These are phyloP conservation scores for Charadrius vociferus DNA, from an alignment of 2,113 vertebrate genomes.

Conservation along the genomic window DNA sequence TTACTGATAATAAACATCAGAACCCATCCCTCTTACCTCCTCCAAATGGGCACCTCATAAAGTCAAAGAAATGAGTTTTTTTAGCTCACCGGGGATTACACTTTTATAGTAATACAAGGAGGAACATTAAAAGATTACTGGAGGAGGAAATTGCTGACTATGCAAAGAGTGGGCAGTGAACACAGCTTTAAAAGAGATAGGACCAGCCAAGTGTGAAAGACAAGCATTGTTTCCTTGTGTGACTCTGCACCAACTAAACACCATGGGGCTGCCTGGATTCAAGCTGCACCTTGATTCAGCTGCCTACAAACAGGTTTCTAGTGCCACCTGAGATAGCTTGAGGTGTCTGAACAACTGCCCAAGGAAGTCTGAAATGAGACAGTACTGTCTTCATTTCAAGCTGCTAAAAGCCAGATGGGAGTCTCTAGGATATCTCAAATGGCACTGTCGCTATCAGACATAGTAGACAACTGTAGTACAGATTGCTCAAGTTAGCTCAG, in stretches of 20 bases:
- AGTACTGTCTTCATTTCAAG: neutral
- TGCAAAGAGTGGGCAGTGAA: neutral
- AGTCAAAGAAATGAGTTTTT: neutral
- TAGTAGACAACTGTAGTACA: neutral
- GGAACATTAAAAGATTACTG: neutral
- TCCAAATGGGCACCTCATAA: neutral
- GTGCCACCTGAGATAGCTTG: neutral
- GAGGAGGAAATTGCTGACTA: conserved; percentile 19
- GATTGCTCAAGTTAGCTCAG: neutral
- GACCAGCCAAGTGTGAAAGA: conserved; percentile 8
- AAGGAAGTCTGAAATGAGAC: neutral
- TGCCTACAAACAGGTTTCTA: neutral
- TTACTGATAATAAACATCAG: neutral
- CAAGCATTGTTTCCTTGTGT: neutral
- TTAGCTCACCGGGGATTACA: neutral
- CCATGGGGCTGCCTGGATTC: neutral
- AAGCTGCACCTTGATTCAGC: neutral
- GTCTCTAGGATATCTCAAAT: neutral
- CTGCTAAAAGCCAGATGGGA: neutral
- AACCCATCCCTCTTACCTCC: neutral
- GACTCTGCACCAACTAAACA: neutral
- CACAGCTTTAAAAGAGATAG: neutral
- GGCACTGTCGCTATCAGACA: neutral
- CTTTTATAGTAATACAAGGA: neutral
- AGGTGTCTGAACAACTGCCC: neutral